Percentiles rank a stretch among this genome's conserved stretches.
These are phyloP conservation scores for Anniella stebbinsi DNA, from an alignment of 2,797 vertebrate genomes.

Conservation along the genomic window DNA sequence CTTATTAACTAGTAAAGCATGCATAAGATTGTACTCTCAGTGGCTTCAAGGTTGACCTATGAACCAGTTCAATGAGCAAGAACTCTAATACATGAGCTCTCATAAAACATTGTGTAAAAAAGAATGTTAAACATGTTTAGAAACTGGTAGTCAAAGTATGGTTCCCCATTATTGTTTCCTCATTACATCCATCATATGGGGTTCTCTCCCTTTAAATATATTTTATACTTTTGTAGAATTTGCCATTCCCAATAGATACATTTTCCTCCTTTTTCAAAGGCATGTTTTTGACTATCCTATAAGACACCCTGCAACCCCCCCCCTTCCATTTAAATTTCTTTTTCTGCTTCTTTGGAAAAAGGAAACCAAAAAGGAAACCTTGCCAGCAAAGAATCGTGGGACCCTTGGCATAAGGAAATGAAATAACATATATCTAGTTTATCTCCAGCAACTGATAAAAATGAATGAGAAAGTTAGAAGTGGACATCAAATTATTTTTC, in stretches of 20 bases:
- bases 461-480: conserved; percentile 19
- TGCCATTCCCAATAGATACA: neutral
- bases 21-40: neutral
- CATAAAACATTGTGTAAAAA: neutral
- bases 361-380: neutral
- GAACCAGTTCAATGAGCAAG: neutral
- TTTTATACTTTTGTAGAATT: neutral
- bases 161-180: neutral
- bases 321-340: neutral
- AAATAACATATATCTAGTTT: neutral
- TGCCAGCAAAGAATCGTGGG: neutral
- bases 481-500: neutral
- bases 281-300: neutral
- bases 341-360: conserved; percentile 26
- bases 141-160: neutral
- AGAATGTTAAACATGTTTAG: neutral
- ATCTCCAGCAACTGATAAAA: conserved; percentile 32
- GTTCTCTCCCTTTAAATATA: conserved; percentile 5
- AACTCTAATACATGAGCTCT: neutral
- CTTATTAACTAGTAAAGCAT: neutral
- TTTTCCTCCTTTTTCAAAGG: conserved; percentile 24
- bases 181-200: neutral
- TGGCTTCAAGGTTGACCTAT: neutral
- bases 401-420: conserved; percentile 19
- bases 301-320: neutral